Evolutionary conservation across 2,797 vertebrate genomes (phyloP).

Genomic region (Setipinna tenuifilis): DNA sequence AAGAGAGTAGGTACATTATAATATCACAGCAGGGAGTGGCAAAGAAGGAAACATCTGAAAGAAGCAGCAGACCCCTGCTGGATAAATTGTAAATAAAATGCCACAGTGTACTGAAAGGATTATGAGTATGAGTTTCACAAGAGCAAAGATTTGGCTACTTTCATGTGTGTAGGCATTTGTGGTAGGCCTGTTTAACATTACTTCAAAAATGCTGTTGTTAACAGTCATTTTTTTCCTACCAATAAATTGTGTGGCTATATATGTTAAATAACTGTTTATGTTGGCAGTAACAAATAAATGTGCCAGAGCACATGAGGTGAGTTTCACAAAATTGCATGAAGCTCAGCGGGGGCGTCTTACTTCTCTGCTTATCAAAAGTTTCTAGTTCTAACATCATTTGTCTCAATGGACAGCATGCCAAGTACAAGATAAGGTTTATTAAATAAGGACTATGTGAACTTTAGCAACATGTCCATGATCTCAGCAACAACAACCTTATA

Average conservation of each 20-base stretch:
- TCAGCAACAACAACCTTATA: background rate
- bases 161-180: no score
- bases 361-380: background rate
- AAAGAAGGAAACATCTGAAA: no score
- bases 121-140: no score
- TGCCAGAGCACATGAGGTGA: background rate
- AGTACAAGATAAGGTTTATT: background rate
- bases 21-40: no score
- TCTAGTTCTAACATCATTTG: background rate
- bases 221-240: background rate
- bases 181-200: no score
- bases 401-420: background rate
- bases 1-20: no score
- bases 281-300: background rate
- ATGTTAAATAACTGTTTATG: background rate
- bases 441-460: background rate
- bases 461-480: background rate
- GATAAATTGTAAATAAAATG: no score
- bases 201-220: background rate
- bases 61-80: no score
- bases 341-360: background rate
- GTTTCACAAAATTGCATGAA: background rate
- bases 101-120: no score
- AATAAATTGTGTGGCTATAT: background rate
- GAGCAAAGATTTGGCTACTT: no score